A percentile compares a stretch with the other conserved stretches of the same genome.
Conservation (phyloP, 2,113 vertebrate genomes). For the Ovibos moschatus region DNA sequence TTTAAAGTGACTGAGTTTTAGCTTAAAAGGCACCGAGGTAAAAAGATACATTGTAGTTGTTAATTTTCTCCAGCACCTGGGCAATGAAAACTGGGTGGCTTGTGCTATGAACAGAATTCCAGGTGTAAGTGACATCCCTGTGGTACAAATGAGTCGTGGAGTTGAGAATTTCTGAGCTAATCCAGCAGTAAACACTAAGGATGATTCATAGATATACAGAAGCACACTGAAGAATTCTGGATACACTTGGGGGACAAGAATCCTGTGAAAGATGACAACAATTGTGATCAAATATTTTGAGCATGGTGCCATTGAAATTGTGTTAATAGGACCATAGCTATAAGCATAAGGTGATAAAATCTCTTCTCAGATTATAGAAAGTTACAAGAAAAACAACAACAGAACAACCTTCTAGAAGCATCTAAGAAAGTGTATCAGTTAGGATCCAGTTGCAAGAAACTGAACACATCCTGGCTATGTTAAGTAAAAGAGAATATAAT, state of each 20-base stretch:
- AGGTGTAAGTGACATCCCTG: not conserved
- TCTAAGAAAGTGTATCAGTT: not conserved
- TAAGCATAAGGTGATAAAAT: not conserved
- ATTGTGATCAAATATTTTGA: not conserved
- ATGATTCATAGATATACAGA: not conserved
- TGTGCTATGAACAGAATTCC: not conserved
- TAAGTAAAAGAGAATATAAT: not conserved
- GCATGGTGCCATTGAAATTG: not conserved
- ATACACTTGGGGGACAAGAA: not conserved
- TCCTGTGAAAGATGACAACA: not conserved
- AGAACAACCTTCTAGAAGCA: not conserved
- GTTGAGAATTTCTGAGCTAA: not conserved
- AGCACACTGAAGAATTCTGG: not conserved
- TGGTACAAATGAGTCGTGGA: not conserved
- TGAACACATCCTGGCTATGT: not conserved
- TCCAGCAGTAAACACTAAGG: not conserved
- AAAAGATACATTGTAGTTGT: not conserved
- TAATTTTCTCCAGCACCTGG: not conserved
- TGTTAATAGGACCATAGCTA: not conserved
- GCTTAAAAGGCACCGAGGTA: not conserved
- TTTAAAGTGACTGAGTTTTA: not conserved
- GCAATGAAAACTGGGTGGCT: not conserved
- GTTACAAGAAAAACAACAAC: not conserved
- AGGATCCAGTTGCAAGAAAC: not conserved
- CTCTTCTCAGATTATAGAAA: not conserved